Evolutionary conservation across 2,113 vertebrate genomes (phyloP), one percentile per base, ranked within the genome.

Genomic region (Elaphurus davidianus): DNA sequence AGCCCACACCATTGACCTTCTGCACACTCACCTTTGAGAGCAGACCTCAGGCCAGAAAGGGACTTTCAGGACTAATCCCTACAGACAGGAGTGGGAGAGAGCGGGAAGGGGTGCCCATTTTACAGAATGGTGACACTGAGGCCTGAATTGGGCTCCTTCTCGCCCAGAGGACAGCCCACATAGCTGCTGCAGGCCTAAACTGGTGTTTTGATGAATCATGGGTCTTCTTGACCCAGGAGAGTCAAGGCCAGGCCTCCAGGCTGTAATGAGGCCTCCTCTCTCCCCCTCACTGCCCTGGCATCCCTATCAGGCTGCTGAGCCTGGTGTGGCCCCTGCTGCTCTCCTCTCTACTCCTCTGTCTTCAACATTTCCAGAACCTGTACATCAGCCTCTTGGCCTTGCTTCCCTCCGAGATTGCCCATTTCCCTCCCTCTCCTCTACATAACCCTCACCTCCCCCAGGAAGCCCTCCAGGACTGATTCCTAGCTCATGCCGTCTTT

Each of bases 391-490:
- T 84, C 71, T 11, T 7, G 28, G n/a, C 50, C 50, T 92, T 30
- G 36, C 62, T n/a, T 4, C 30, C 55, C 28, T 84, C 79, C 52
- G 45, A 94, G 59, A 64, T 6, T 50, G 17, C 23, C n/a, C 54
- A 3, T 36, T 94, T 55, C 50, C 71, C 62, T 67, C 59, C 74
- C 23, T 50, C 30, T 40, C 17, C 28, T 45, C 23, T 57, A 19
- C 0, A 6, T 30, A 59, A 74, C 40, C 14, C 21, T 97, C 50
- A 60, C 82, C 83, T 92, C 90, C 74, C 71, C 93, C 10, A 91
- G 36, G 91, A 98, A 96, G 91, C 16, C 81, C 33, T 91, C 91
- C 4, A 30, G 83, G 76, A 89, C 82, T 95, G 96, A 88, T 90
- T 87, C 36, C n/a, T 74, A 40, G 47, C 28, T 81, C 52, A 17